Conservation (phyloP, 1,140 invertebrate species). For the Drosophila pachea region DNA sequence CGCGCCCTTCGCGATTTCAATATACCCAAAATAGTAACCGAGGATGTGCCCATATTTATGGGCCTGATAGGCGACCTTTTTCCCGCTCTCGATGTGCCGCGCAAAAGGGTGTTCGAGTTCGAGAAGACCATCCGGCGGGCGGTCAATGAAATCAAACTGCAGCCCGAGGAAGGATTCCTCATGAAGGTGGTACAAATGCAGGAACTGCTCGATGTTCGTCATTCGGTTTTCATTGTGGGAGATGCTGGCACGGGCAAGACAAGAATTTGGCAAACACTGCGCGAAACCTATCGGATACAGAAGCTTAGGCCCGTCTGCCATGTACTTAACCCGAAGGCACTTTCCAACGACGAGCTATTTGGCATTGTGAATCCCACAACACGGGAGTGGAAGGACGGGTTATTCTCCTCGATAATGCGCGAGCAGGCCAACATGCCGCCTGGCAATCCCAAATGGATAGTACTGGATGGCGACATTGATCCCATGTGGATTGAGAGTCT, state of each 20-base stretch:
- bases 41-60: constrained; percentile 91
- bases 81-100: constrained; percentile 89
- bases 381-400: constrained; percentile 97
- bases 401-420: constrained; percentile 95
- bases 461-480: constrained; percentile 97
- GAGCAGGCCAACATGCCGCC: constrained; percentile 91
- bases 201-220: constrained; percentile 91
- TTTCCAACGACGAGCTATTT: constrained; percentile 97
- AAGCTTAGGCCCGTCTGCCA: constrained; percentile 91
- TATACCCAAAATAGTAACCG: constrained; percentile 91
- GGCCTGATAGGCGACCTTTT: constrained; percentile 91
- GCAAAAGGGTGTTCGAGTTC: constrained; percentile 87
- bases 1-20: constrained; percentile 92
- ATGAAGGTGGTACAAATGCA: constrained; percentile 90
- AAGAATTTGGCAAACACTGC: constrained; percentile 92
- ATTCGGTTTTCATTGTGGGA: constrained; percentile 93
- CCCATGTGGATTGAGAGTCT: constrained; percentile 98
- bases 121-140: constrained; percentile 87
- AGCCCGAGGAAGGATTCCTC: constrained; percentile 92
- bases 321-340: constrained; percentile 96
- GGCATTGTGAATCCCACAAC: constrained; percentile 97
- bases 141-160: constrained; percentile 87
- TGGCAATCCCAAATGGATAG: constrained; percentile 94
- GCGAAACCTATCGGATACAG: constrained; percentile 86
- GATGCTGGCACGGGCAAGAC: constrained; percentile 92